Evolutionary conservation across 64 coral and sea anemone genomes (phyloP).

Genomic region (Dendronephthya gigantea): DNA sequence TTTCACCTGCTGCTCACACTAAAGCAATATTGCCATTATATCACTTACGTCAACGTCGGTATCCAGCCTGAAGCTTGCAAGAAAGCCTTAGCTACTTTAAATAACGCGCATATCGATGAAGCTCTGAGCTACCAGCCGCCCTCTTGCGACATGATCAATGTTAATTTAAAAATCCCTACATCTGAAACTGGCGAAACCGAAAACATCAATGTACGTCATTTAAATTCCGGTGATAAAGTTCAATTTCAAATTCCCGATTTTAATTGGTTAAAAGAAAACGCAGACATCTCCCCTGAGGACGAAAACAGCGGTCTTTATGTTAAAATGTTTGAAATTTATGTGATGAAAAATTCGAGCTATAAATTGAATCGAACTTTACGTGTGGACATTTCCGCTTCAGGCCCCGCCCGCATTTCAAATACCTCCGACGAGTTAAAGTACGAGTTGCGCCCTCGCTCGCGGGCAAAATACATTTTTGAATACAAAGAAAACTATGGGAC

Average conservation of each 20-base stretch:
- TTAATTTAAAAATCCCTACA: conserved; percentile 24
- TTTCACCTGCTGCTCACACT: conserved; percentile 33
- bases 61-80: conserved; percentile 22
- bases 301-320: conserved; percentile 34
- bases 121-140: conserved; percentile 32
- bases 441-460: conserved; percentile 28
- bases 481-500: conserved; percentile 45
- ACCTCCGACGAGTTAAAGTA: conserved; percentile 8
- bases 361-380: conserved; percentile 1
- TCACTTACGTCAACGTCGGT: conserved; percentile 31
- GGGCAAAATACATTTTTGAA: conserved; percentile 35
- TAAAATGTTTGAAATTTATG: conserved; percentile 41
- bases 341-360: conserved; percentile 30
- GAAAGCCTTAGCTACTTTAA: conserved; percentile 21
- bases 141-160: conserved; percentile 31
- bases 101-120: conserved; percentile 34
- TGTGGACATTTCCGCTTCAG: neutral
- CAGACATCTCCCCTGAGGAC: conserved; percentile 16
- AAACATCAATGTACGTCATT: conserved; percentile 15
- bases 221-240: conserved; percentile 30
- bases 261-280: conserved; percentile 35
- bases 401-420: neutral
- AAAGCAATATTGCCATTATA: conserved; percentile 36
- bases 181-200: conserved; percentile 25
- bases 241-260: conserved; percentile 38